Percentiles rank a stretch among this genome's conserved stretches.
phyloP scores from a whole-genome alignment of 2,797 vertebrate species.

The Arctocebus calabarensis region DNA sequence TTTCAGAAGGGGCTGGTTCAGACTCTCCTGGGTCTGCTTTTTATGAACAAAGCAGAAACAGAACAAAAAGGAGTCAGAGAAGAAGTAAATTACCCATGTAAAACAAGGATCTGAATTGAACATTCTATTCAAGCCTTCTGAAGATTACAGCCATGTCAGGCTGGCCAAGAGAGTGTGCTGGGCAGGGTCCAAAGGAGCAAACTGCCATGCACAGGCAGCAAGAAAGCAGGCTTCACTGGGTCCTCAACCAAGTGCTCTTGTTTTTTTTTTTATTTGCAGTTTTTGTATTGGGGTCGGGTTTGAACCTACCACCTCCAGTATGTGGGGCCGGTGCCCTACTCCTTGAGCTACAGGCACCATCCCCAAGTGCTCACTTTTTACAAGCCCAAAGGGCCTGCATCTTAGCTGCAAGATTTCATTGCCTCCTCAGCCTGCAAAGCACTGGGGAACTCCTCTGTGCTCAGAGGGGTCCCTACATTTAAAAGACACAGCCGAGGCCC shows the following conservation, averaged over 20 bases:
- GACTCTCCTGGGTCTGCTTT: background rate
- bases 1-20: background rate
- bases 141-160: background rate
- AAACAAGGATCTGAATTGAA: background rate
- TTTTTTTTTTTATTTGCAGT: background rate
- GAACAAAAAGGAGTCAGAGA: background rate
- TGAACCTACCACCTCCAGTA: too few species aligned
- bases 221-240: background rate
- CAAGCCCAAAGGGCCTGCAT: background rate
- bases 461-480: conserved; percentile 40
- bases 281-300: too few species aligned
- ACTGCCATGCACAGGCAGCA: fast-evolving
- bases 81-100: conserved; percentile 28
- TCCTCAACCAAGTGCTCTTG: background rate
- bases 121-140: background rate
- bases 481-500: background rate
- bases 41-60: background rate
- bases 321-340: too few species aligned
- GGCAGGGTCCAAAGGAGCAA: background rate
- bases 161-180: background rate
- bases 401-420: conserved; percentile 50
- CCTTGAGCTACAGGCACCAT: too few species aligned
- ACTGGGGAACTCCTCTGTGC: background rate
- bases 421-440: conserved; percentile 36
- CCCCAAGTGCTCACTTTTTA: conserved; percentile 23